Base-by-base conservation (phyloP, 2,797 vertebrate species). In the Peromyscus aztecus region DNA sequence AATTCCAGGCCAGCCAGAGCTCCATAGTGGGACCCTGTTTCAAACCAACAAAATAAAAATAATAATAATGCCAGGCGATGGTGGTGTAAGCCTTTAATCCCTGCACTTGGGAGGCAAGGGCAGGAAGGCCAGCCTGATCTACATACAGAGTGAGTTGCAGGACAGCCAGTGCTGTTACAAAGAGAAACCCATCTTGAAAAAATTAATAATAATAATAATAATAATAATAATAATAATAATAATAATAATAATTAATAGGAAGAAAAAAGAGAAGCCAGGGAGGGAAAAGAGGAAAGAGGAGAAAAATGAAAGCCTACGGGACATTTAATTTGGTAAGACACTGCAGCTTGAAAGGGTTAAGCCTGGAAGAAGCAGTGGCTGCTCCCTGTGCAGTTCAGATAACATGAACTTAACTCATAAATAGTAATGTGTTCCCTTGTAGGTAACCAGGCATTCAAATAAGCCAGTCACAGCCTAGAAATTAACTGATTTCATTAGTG, bases 381-480 rank as follows among this genome's bases (percentile, higher is more conserved):
- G 69, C 59, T 90, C 43, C 85, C n/a, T 59, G 84, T 65, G 40
- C 34, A 67, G 40, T 77, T 93, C 11, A 87, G 49, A 52, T 55
- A 78, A 87, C 29, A 43, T 67, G 76, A 78, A 87, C 23, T 34
- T 83, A 94, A 89, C 27, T 52, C 40, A 34, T 17, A 95, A 87
- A 85, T 27, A 65, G 61, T 43, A 73, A 55, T 3, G 24, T 43
- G 59, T 31, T 88, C 91, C 6, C 57, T 59, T 27, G n/a, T 82
- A 40, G 61, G 46, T 71, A 96, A 91, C 31, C 83, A 10, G 19
- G 24, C 61, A 78, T 76, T 93, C 52, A 75, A 6, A 78, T 27
- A 76, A 95, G 83, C 43, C 65, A 90, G 49, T 37, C 88, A 86
- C 9, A 95, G 17, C 13, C 24, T 67, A 95, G 71, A 91, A 95